Conservation (phyloP, 2,797 vertebrate genomes). For the Danio choprae region DNA sequence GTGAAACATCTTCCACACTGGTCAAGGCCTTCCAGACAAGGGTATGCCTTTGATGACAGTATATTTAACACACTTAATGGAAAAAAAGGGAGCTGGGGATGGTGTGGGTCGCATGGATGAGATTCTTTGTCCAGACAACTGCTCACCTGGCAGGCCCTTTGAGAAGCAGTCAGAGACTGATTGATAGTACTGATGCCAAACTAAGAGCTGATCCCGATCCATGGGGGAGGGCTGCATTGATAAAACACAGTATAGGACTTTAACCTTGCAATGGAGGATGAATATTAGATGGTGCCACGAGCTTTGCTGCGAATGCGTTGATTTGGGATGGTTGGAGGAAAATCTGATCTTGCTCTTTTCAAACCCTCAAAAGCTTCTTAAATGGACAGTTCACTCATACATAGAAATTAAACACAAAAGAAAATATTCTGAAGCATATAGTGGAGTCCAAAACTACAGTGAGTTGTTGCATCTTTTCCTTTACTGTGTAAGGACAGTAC, state of each 20-base stretch:
- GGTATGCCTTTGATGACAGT: constrained; percentile 49
- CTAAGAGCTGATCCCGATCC: constrained; percentile 28
- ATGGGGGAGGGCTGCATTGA: constrained; percentile 21
- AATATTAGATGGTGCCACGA: constrained; percentile 8
- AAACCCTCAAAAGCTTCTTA: background rate
- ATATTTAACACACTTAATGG: constrained; percentile 56
- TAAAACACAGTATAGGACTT: constrained; percentile 34
- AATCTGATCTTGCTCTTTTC: background rate
- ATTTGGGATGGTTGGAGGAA: background rate
- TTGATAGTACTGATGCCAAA: constrained; percentile 42
- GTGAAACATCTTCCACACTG: constrained; percentile 29
- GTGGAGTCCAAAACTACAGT: too few species aligned
- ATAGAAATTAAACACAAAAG: too few species aligned
- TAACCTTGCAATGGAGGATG: constrained; percentile 25
- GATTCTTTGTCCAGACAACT: constrained; percentile 48
- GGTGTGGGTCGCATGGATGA: constrained; percentile 47
- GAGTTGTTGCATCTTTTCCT: background rate
- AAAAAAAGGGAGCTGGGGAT: constrained; percentile 46
- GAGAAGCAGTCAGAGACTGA: constrained; percentile 45
- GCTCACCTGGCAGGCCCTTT: constrained; percentile 56
- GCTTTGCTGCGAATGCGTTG: background rate
- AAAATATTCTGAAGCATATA: too few species aligned
- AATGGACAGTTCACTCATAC: background rate
- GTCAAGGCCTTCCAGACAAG: constrained; percentile 46
- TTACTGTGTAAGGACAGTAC: background rate